Evolutionary conservation across 2,113 vertebrate genomes (phyloP).

Genomic region (Forbesichthys papilliferus): DNA sequence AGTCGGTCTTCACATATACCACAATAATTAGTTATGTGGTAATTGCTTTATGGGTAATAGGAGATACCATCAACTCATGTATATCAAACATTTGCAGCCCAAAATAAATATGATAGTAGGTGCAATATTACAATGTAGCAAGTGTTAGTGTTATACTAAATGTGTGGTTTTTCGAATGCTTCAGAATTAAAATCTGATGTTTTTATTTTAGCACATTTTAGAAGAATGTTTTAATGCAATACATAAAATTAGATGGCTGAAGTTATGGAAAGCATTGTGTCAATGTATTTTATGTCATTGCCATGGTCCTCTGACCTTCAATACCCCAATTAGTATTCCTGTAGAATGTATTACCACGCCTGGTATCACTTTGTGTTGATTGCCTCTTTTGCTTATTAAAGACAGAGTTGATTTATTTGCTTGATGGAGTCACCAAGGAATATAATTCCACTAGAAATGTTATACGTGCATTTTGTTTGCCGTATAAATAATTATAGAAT

Average conservation of each 20-base stretch:
- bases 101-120: not conserved
- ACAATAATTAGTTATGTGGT: conserved; percentile 13
- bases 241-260: not conserved
- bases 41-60: conserved; percentile 2
- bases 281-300: conserved; percentile 49
- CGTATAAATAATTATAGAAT: too few species aligned
- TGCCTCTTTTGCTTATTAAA: conserved; percentile 59
- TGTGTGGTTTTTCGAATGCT: not conserved
- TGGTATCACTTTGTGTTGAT: conserved; percentile 62
- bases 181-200: not conserved
- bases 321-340: conserved; percentile 60
- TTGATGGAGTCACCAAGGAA: conserved; percentile 25
- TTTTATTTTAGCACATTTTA: not conserved
- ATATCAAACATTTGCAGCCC: not conserved
- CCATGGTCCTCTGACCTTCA: conserved; percentile 52
- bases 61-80: conserved; percentile 15
- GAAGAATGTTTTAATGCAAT: not conserved
- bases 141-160: not conserved
- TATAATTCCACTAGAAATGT: too few species aligned
- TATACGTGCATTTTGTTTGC: too few species aligned
- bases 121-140: too few species aligned
- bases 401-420: conserved; percentile 49
- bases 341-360: conserved; percentile 51
- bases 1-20: conserved; percentile 19
- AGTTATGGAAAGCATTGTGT: conserved; percentile 13